phyloP scores from a whole-genome alignment of 2,888 invertebrate species.

The Drosophila mimica region DNA sequence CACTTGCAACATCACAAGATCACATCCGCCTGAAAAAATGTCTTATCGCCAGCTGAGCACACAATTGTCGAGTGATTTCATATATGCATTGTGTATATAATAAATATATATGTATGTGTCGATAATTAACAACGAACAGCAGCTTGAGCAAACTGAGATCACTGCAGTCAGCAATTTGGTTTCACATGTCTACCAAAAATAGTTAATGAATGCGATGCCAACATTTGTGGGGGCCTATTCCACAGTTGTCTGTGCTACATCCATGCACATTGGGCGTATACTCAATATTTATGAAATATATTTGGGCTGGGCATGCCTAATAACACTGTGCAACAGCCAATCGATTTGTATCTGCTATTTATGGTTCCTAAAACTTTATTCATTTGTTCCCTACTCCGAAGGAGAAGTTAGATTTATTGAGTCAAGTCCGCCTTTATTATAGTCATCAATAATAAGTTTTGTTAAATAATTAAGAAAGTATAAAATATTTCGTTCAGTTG shows the following conservation, averaged over 20 bases:
- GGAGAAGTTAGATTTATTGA: background rate
- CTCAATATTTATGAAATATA: slow-evolving; percentile 70
- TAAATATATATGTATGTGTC: slow-evolving; percentile 5
- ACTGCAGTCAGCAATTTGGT: slow-evolving; percentile 37
- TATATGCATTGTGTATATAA: slow-evolving; percentile 8
- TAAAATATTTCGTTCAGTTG: background rate
- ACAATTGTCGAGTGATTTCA: slow-evolving; percentile 42
- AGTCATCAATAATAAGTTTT: background rate
- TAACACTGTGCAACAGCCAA: slow-evolving; percentile 51
- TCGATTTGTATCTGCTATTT: background rate
- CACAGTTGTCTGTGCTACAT: slow-evolving; percentile 4
- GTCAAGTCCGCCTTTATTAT: background rate
- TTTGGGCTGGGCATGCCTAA: slow-evolving; percentile 63
- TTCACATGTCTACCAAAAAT: slow-evolving; percentile 49
- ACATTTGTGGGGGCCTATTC: slow-evolving; percentile 39
- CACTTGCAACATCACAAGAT: slow-evolving; percentile 15
- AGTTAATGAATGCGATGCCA: slow-evolving; percentile 51
- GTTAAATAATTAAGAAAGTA: background rate
- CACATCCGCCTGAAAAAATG: slow-evolving; percentile 34
- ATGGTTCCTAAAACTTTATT: background rate
- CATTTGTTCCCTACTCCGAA: background rate
- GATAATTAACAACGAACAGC: slow-evolving; percentile 53
- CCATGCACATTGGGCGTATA: slow-evolving; percentile 62
- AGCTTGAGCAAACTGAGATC: slow-evolving; percentile 13
- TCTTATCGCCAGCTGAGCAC: slow-evolving; percentile 50